A percentile compares a stretch with the other conserved stretches of the same genome.
Evolutionary conservation across 30 jellyfish, hydroid and myxozoan species (phyloP).

Genomic region (Hydractinia symbiolongicarpus): DNA sequence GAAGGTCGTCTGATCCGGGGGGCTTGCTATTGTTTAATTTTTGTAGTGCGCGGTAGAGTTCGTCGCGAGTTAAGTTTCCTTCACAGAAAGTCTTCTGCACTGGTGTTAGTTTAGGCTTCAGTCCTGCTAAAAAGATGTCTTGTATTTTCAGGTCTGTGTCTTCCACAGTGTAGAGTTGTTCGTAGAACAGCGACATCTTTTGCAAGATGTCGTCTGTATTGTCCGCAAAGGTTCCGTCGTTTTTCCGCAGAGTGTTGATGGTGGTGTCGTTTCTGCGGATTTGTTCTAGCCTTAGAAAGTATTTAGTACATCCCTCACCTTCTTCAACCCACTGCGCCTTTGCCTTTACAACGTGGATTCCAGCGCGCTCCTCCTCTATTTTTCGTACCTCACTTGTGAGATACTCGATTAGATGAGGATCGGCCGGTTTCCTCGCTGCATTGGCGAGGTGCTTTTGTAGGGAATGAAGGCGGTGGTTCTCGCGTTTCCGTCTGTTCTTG

Average conservation of each 20-base stretch:
- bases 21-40: not conserved
- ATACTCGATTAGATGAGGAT: not conserved
- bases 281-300: no score
- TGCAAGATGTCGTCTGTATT: not conserved
- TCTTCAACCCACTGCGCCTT: not conserved
- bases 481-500: not conserved
- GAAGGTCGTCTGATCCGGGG: not conserved
- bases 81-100: not conserved
- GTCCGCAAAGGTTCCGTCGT: not conserved
- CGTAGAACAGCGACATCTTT: not conserved
- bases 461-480: not conserved
- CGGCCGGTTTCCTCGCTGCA: not conserved
- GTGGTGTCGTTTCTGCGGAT: not conserved
- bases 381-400: not conserved
- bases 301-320: not conserved
- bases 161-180: not conserved
- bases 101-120: not conserved
- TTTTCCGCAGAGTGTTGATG: not conserved
- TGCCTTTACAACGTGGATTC: not conserved
- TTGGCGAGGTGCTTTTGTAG: not conserved
- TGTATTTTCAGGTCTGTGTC: not conserved
- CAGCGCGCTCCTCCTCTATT: not conserved
- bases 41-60: not conserved
- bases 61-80: not conserved
- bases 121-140: not conserved